phyloP scores from a whole-genome alignment of 2,113 vertebrate genomes.

The Jacana jacana region DNA sequence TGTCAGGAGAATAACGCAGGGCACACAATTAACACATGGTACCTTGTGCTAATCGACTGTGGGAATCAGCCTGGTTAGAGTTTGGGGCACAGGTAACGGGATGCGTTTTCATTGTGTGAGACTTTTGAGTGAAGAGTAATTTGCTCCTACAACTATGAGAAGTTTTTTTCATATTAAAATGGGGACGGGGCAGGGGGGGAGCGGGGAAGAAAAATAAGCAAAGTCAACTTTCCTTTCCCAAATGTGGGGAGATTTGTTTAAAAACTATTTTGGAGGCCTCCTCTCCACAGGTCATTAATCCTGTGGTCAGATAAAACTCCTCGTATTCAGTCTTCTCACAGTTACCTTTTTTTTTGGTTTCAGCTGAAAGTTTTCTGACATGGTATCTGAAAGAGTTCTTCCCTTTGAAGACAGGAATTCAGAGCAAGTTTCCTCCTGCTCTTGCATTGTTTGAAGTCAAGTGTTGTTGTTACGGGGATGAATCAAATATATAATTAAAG shows the following conservation, averaged over 20 bases:
- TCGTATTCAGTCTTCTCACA: background rate
- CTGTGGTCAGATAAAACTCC: background rate
- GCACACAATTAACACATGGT: background rate
- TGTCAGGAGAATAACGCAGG: background rate
- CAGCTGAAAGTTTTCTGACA: background rate
- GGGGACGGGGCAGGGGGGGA: too few relatives aligned
- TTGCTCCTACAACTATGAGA: background rate
- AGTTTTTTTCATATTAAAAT: background rate
- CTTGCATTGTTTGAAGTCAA: conserved; percentile 55
- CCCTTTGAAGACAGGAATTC: conserved; percentile 57
- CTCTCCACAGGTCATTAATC: background rate
- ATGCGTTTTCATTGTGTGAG: background rate
- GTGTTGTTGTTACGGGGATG: conserved; percentile 26
- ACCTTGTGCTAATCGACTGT: background rate
- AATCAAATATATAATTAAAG: conserved; percentile 65
- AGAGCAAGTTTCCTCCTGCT: conserved; percentile 65
- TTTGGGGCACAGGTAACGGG: background rate
- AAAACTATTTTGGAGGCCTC: background rate
- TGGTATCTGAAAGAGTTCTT: conserved; percentile 15
- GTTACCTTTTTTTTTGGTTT: background rate
- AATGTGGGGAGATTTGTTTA: background rate
- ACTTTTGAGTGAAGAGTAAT: background rate
- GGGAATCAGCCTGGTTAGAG: background rate
- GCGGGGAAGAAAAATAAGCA: background rate
- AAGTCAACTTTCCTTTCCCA: background rate